Evolutionary conservation across 1,140 invertebrate genomes (phyloP), one percentile per base, ranked within the genome.

Genomic region (Drosophila melanica): DNA sequence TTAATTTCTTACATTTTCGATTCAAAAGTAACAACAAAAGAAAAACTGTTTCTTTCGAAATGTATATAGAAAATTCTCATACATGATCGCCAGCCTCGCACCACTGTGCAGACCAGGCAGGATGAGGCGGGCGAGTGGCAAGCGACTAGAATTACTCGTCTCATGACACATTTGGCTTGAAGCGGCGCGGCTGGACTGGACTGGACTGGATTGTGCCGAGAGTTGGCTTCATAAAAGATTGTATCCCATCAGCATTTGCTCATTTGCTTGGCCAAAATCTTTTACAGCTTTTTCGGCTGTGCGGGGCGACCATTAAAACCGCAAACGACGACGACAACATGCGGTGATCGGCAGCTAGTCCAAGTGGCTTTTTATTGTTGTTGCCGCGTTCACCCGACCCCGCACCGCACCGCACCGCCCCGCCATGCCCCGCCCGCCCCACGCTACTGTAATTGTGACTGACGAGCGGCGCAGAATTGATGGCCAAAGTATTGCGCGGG

Each of bases 261-360:
- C 81, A 86, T 81, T 85, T 81, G 75, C 60, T 54, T 68, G 69
- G 67, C 74, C 81, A 54, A 86, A 84, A 72, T 67, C 69, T 77
- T 85, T 86, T 85, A 85, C 81, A 81, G 78, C 78, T 77, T 86
- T 85, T 77, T 81, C 44, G 73, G 66, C 51, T 48, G 72, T 57
- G 23, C 44, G 63, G 75, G 14, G 27, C 64, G 33, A 39, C 67
- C 75, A 86, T 86, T 72, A 86, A 86, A 86, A 75, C 59, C 74
- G 74, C 69, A 59, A 63, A 68, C 67, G 51, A 20, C 63, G 54
- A 60, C 50, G 79, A 77, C 63, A 62, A 85, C 75, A 79, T 81
- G 82, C 72, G 79, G 82, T 58, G 82, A 86, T 81, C 77, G 60
- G 76, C 41, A 44, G 59, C 71, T 70, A 48, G 47, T 70, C 65